Base-by-base conservation (phyloP, 2,113 vertebrate genomes). In the Scomber colias region DNA sequence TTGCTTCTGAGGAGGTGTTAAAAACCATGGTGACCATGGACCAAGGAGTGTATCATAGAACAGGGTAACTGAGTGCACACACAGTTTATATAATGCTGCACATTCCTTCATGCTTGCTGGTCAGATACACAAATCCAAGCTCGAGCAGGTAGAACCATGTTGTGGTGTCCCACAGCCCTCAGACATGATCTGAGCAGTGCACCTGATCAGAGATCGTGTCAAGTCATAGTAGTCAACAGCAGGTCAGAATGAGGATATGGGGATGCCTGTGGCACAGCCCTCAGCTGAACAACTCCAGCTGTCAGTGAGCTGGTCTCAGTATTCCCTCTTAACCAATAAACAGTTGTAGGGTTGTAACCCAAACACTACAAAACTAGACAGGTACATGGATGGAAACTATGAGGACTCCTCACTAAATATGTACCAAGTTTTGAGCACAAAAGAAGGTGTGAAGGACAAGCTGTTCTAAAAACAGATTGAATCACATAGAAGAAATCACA, bases 271-370 rank as follows among this genome's bases (percentile, higher is more conserved):
- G 72, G 75, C 67, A 75, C 62, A 50, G 75, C 82, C 75, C 74
- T 70, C 75, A 87, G 72, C 82, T 73, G 69, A 81, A 87, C 46
- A 48, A 60, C 44, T 57, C 77, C 44, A 63, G 46, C 59, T 78
- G 68, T 73, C 48, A 44, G 57, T 19, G 50, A 82, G 54, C 55
- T 24, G 78, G 40, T 49, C 53, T 24, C 40, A 50, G 44, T 11
- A 21, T 11, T 65, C 35, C 21, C 46, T 21, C 24, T 21, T 53
- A 50, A 70, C 71, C 19, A 51, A 49, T 6, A 79, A 63, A 76
- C 66, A 75, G n/a, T 35, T 2, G 11, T 10, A n/a, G 10, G 35
- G 9, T 19, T 66, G 40, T 46, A 60, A 60, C 12, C 19, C 27
- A 61, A 45, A 2, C 40, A 17, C 48, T 68, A n/a, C 48, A 53